These are phyloP conservation scores for Drosophila busckii DNA, from an alignment of 1,140 invertebrate species.

Conservation along the genomic window DNA sequence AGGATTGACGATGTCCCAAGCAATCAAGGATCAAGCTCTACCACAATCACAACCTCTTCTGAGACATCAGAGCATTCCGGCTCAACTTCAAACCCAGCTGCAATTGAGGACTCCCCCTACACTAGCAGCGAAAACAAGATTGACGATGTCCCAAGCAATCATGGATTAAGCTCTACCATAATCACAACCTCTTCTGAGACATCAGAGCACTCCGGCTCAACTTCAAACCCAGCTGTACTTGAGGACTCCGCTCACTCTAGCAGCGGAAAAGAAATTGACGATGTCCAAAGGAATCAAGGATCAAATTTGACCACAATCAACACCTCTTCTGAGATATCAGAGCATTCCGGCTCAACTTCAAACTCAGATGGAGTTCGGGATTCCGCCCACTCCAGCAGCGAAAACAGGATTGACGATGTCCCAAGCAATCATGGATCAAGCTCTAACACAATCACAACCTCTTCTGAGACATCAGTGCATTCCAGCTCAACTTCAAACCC, in stretches of 20 bases:
- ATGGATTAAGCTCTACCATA: not conserved
- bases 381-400: not conserved
- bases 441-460: not conserved
- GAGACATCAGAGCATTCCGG: not conserved
- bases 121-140: not conserved
- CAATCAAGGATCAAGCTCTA: not conserved
- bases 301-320: not conserved
- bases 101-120: not conserved
- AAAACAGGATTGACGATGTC: not conserved
- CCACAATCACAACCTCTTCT: not conserved
- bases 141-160: not conserved
- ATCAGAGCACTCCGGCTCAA: not conserved
- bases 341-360: not conserved
- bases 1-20: too few species aligned
- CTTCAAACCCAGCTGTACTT: not conserved
- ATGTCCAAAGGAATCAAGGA: not conserved
- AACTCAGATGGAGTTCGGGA: not conserved
- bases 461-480: not conserved
- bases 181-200: not conserved
- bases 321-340: not conserved
- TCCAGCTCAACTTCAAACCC: not conserved
- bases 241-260: not conserved
- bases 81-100: not conserved
- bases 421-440: not conserved
- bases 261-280: not conserved